Percentiles rank a stretch among this genome's conserved stretches.
Conservation (phyloP, 2,888 invertebrate species). For the Pedicia rivosa region DNA sequence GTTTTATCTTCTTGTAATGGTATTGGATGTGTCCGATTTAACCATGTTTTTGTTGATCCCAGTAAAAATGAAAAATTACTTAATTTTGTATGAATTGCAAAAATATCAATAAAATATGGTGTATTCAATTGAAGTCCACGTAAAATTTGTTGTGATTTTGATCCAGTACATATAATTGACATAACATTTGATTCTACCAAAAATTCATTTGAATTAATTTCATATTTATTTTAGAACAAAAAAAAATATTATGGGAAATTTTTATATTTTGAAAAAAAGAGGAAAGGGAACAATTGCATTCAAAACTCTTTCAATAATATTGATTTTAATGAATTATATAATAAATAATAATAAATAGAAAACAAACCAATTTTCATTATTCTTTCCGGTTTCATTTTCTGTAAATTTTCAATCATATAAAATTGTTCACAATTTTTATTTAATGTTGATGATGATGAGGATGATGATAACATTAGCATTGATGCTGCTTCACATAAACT, state of each 20-base stretch:
- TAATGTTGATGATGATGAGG: background rate
- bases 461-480: background rate
- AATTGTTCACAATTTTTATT: conserved; percentile 1
- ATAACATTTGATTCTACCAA: too few relatives aligned
- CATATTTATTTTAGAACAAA: too few relatives aligned
- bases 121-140: conserved; percentile 22
- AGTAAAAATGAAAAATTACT: conserved; percentile 26
- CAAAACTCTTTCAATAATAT: too few relatives aligned
- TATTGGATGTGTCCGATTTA: conserved; percentile 27
- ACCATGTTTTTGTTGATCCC: conserved; percentile 21
- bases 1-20: conserved; percentile 33
- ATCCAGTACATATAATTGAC: conserved; percentile 27
- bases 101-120: conserved; percentile 26
- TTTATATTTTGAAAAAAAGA: too few relatives aligned
- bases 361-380: conserved; percentile 20
- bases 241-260: too few relatives aligned
- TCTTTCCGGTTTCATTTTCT: conserved; percentile 20
- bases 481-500: conserved; percentile 18
- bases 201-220: too few relatives aligned
- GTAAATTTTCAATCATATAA: conserved; percentile 4
- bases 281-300: too few relatives aligned
- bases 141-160: conserved; percentile 24
- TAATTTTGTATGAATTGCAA: conserved; percentile 25
- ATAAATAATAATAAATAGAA: background rate
- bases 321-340: too few relatives aligned